Conservation (phyloP, 2,113 vertebrate genomes). For the Phalacrocorax aristotelis region DNA sequence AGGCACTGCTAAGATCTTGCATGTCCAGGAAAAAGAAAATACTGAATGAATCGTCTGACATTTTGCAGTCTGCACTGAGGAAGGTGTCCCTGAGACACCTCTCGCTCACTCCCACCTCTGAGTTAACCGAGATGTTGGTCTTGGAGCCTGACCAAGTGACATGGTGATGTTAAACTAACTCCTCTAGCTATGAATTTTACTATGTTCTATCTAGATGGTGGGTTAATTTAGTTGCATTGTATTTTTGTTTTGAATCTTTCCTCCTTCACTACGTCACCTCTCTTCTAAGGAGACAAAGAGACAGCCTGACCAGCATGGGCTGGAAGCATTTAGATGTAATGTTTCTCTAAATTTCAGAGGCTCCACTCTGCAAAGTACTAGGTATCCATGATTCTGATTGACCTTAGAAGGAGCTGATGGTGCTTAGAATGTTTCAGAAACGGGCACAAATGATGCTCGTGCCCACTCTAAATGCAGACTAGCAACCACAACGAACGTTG, state of each 20-base stretch:
- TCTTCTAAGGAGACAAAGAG: not conserved
- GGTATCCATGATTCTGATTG: not conserved
- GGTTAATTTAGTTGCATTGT: not conserved
- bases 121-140: not conserved
- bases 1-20: not conserved
- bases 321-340: not conserved
- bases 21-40: not conserved
- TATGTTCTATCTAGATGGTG: not conserved
- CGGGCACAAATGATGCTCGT: not conserved
- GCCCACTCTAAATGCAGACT: slow-evolving; percentile 3
- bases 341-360: not conserved
- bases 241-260: not conserved
- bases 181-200: not conserved
- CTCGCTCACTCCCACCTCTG: not conserved
- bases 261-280: not conserved
- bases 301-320: not conserved
- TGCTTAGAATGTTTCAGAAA: not conserved
- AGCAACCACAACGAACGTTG: not conserved
- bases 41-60: not conserved
- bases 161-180: not conserved
- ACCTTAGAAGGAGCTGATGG: not conserved
- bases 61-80: not conserved
- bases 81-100: not conserved
- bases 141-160: not conserved
- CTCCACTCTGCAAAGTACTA: not conserved